Evolutionary conservation across 2,113 vertebrate species (phyloP).

Genomic region (human (Homo sapiens)): DNA sequence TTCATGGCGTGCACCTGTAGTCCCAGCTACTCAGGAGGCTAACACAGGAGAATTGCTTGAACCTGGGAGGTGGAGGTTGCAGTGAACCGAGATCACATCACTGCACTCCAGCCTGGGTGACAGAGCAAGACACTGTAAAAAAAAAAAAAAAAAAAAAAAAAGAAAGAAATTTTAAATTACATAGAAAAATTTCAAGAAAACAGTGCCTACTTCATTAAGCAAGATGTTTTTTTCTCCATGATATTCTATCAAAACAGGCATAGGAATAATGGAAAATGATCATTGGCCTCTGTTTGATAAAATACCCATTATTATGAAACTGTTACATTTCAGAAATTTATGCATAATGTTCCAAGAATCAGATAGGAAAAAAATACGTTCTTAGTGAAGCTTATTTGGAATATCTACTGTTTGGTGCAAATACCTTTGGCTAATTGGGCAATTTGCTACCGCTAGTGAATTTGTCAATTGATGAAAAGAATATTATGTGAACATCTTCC

Average conservation of each 20-base stretch:
- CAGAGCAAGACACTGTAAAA: too few relatives aligned
- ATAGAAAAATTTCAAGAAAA: neutral
- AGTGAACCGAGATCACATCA: too few relatives aligned
- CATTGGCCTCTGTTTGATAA: neutral
- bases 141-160: too few relatives aligned
- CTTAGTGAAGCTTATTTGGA: neutral
- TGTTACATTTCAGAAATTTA: neutral
- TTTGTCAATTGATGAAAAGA: neutral
- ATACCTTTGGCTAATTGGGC: neutral
- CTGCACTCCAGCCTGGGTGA: too few relatives aligned
- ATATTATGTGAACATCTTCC: neutral
- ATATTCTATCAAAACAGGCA: neutral
- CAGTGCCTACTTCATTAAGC: neutral
- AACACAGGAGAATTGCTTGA: too few relatives aligned
- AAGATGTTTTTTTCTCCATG: neutral
- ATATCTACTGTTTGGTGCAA: neutral
- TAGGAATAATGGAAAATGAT: neutral
- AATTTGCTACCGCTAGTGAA: neutral
- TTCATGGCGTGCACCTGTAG: too few relatives aligned
- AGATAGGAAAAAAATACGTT: neutral
- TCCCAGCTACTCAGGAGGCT: too few relatives aligned
- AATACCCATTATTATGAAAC: too few relatives aligned
- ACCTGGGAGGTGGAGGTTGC: too few relatives aligned
- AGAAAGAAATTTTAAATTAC: neutral
- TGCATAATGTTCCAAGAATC: neutral